Base-by-base conservation (phyloP, 1,140 invertebrate species). In the Bicyclus anynana region DNA sequence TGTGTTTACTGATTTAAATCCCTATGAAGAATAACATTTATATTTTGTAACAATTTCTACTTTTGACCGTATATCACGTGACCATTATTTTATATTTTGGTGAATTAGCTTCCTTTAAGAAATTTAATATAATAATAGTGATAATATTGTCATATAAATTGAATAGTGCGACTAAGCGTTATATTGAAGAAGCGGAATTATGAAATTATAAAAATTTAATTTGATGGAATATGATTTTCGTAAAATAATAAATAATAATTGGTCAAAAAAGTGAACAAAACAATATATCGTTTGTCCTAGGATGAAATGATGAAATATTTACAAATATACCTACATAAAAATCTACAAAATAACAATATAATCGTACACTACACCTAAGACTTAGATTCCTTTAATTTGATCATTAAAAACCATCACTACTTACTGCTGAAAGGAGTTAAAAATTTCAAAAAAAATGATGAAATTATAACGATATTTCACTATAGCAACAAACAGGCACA, bases 111-210 rank as follows among this genome's bases (percentile, higher is more conserved):
- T 44, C 40, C 17, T 40, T 40, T 14, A 40, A 40, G 1, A 40
- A 14, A 17, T 17, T 44, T 20, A 0, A 21, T 21, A 2, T 18
- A 27, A 42, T 10, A 18, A 21, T 29, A 52, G 42, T 52, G 40
- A 59, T 47, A 9, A 14, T 35, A 44, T 35, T 13, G 42, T 44
- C 2, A 35, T 20, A 7, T 44, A 23, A 48, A 49, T 42, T 29
- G 63, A 40, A 53, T 42, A 46, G 72, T 75, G 75, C 71, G 58
- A 59, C 65, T 56, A 74, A 72, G 75, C 73, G 60, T 67, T 59
- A 17, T 26, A 20, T 49, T 62, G 54, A 74, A 54, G 46, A 67
- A 70, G 67, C 67, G 59, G 53, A 63, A 58, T 52, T 59, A 66
- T 65, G 59, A 62, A 33, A 44, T 55, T 59, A 62, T 52, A 18